Base-by-base conservation (phyloP, 2,888 invertebrate species). In the Trichogramma dendrolimi region DNA sequence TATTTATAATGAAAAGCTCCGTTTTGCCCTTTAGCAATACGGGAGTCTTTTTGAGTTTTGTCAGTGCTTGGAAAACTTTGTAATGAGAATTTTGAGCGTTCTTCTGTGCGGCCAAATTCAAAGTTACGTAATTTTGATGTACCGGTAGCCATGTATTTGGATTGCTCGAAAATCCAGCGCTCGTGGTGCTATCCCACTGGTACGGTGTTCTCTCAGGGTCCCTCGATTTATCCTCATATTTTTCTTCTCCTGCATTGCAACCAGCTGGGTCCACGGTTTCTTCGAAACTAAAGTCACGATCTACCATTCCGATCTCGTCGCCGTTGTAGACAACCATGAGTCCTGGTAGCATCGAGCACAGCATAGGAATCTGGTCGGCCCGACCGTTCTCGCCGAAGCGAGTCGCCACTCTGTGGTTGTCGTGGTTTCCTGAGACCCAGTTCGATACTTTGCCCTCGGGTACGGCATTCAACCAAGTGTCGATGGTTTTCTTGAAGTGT, bases 221-320 rank as follows among this genome's bases (percentile, higher is more conserved):
- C 27, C 71, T 55, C 2, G 70, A 68, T 46, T 77, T 79, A 48
- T 73, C 71, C 68, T 81, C 77, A 75, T 86, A 88, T 67, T 83
- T 81, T n/a, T 80, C 69, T 0, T 83, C 82, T 70, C 86, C 86
- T 0, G 84, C 83, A 70, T 84, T 84, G 71, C 85, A 85, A 3
- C 87, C 88, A 4, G 83, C 82, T 0, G 87, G 87, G 77, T 89
- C 89, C 1, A 81, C 77, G 0, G 87, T 87, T 58, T 88, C 83
- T 4, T 82, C 79, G 83, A 85, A 87, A 6, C 82, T 82, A 39
- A 88, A 81, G 70, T 76, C 75, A 0, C 74, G 73, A 72, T 91
- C 86, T 0, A 82, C 82, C 89, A 92, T 89, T 7, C 89, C 92
- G 56, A 93, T 83, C 76, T 93, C 92, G 75, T 93, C 92, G 2